Percentiles rank a stretch among this genome's conserved stretches.
Conservation (phyloP, 2,888 invertebrate genomes). For the Cryptocheilus praepositus region DNA sequence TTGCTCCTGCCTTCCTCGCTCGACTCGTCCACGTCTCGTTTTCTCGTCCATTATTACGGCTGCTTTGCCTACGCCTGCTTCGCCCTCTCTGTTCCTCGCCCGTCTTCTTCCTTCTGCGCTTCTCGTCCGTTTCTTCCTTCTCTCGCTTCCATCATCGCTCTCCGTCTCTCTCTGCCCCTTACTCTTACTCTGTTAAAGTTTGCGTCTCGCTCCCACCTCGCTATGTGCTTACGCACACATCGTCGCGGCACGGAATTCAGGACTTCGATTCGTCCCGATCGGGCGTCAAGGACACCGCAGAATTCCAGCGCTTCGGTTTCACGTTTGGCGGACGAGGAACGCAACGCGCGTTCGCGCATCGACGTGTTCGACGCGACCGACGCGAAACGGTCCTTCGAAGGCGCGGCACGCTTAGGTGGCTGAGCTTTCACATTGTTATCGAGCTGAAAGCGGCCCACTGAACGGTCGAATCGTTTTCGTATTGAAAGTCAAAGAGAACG, state of each 20-base stretch:
- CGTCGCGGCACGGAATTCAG: constrained; percentile 37
- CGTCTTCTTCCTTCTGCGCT: constrained; percentile 25
- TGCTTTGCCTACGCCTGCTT: constrained; percentile 61
- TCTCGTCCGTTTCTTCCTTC: constrained; percentile 17
- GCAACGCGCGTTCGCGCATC: no score
- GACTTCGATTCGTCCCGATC: constrained; percentile 47
- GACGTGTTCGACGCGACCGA: no score
- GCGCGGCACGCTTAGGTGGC: no score
- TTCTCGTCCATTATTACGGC: constrained; percentile 66
- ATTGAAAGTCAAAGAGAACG: no score
- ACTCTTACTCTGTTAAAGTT: neutral
- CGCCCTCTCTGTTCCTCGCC: neutral
- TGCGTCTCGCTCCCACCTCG: neutral
- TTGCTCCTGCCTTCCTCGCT: constrained; percentile 32
- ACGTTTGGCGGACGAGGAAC: neutral
- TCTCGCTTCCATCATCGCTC: neutral
- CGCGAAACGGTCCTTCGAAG: no score
- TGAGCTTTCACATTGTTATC: no score
- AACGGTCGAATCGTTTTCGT: no score
- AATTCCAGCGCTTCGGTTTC: constrained; percentile 33
- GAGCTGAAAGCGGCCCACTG: no score
- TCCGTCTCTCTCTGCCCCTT: neutral
- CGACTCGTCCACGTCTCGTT: constrained; percentile 53
- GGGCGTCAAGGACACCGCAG: constrained; percentile 42
- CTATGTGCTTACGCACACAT: constrained; percentile 23